Conservation (phyloP, 2,797 vertebrate species). For the Spheniscus humboldti region DNA sequence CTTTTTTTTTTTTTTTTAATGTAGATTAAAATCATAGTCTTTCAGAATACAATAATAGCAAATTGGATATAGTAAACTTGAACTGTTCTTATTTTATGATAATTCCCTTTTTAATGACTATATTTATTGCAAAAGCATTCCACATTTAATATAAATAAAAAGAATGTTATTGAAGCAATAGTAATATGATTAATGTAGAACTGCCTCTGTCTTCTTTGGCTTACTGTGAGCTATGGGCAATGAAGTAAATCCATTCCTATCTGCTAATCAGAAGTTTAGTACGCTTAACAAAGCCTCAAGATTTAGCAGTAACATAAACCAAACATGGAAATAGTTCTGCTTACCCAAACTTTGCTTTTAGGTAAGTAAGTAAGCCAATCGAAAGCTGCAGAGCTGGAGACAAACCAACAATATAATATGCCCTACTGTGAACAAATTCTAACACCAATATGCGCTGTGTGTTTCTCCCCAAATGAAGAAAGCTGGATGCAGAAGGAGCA, state of each 20-base stretch:
- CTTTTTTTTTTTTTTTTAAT: not conserved
- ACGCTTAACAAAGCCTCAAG: not conserved
- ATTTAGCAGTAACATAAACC: not conserved
- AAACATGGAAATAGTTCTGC: not conserved
- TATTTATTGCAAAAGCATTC: not conserved
- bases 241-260: not conserved
- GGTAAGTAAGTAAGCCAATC: not conserved
- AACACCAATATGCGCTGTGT: fast-evolving
- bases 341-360: not conserved
- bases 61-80: not conserved
- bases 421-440: not conserved
- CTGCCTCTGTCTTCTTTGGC: not conserved
- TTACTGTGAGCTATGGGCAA: not conserved
- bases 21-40: not conserved
- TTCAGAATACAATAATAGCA: not conserved
- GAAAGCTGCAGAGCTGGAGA: not conserved
- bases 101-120: not conserved
- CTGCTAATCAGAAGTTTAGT: not conserved
- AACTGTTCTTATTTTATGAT: not conserved
- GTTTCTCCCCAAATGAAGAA: not conserved
- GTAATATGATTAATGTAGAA: not conserved
- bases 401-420: not conserved
- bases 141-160: not conserved
- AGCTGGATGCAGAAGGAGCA: not conserved
- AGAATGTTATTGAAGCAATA: not conserved